Percentiles rank a stretch among this genome's conserved stretches.
Evolutionary conservation across 2,797 vertebrate genomes (phyloP).

Genomic region (Falco columbarius): DNA sequence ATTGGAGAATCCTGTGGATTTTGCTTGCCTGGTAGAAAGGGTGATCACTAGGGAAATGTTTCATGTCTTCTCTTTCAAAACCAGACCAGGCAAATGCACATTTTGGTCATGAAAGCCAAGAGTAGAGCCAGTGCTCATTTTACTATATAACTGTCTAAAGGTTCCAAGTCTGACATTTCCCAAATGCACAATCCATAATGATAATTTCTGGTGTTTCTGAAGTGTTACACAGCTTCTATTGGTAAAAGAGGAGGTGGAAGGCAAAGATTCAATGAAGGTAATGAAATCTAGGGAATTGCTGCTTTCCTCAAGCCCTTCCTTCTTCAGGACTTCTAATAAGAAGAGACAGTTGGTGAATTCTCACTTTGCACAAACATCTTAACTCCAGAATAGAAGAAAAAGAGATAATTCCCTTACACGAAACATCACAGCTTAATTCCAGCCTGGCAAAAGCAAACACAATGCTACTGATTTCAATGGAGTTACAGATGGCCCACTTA

Average conservation of each 20-base stretch:
- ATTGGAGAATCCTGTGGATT: not conserved
- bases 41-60: not conserved
- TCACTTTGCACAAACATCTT: not conserved
- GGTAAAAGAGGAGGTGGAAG: not conserved
- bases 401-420: not conserved
- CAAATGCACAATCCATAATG: not conserved
- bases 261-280: not conserved
- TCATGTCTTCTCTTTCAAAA: not conserved
- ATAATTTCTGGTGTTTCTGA: not conserved
- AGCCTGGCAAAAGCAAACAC: not conserved
- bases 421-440: not conserved
- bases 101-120: not conserved
- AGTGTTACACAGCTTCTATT: not conserved
- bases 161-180: not conserved
- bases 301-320: not conserved
- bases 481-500: not conserved
- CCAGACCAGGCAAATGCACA: not conserved
- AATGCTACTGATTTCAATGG: not conserved
- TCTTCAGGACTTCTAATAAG: not conserved
- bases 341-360: not conserved
- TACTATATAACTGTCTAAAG: not conserved
- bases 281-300: not conserved
- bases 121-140: not conserved
- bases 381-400: not conserved
- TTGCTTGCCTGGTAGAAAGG: not conserved